Base-by-base conservation (phyloP, 2,888 invertebrate species). In the Chaitophorus viminalis region DNA sequence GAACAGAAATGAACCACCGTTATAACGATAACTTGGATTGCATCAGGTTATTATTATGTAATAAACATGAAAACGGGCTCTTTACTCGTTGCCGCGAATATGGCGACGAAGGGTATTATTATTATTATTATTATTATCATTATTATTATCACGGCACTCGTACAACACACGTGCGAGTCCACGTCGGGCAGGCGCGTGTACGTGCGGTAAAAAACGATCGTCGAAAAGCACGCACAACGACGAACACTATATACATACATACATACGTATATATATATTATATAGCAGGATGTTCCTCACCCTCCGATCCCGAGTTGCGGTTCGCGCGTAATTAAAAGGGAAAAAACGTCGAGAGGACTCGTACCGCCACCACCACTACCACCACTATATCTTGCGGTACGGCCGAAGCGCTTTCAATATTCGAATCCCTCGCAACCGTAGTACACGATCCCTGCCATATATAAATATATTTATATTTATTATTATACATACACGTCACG, bases 291-390 rank as follows among this genome's bases (percentile, higher is more conserved):
- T 46, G 14, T 46, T 46, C 14, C 9, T 9, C 9, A 5, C 5
- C 9, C 46, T 9, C 6, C 46, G 14, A 1, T 31, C 65, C n/a
- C 65, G 52, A 14, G 36, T 36, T 25, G 65, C 39, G 29, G 79
- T 68, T 72, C 31, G 70, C 72, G 82, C 52, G 82, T 72, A 74
- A 72, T 72, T 74, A 82, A 82, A 74, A 74, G 21, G 21, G 72
- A 74, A 54, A 72, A 81, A 46, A 72, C 5, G 68, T 82, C 81
- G 70, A 82, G 81, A 82, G 81, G 29, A 82, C 68, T 70, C 46
- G 81, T 18, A 31, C 17, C 33, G 39, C 54, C 79, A 29, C 6
- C 70, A 31, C n/a, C n/a, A n/a, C n/a, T n/a, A n/a, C n/a, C n/a
- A n/a, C n/a, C n/a, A n/a, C n/a, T n/a, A n/a, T n/a, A n/a, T 70